Percentiles rank a stretch among this genome's conserved stretches.
phyloP scores from a whole-genome alignment of 2,113 vertebrate genomes.

The Pangasianodon hypophthalmus region DNA sequence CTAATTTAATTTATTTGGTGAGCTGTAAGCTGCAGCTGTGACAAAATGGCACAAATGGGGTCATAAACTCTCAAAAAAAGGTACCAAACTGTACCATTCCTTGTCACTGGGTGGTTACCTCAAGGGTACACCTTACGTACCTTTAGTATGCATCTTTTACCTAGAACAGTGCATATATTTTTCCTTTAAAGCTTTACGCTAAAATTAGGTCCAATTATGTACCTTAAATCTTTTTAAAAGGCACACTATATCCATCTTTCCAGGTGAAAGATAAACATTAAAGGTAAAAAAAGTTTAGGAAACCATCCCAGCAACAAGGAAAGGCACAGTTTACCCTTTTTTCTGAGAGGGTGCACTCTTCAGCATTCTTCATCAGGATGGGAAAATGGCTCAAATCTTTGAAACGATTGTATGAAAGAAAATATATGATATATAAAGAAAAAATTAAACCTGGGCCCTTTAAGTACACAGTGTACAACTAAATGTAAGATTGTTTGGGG shows the following conservation, averaged over 20 bases:
- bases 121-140: not conserved
- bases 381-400: not conserved
- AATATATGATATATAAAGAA: not conserved
- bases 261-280: not conserved
- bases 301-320: not conserved
- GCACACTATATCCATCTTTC: not conserved
- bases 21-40: no score
- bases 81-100: not conserved
- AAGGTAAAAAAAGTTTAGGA: not conserved
- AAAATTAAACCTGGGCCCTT: not conserved
- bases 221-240: not conserved
- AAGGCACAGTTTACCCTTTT: not conserved
- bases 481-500: not conserved
- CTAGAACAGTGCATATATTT: not conserved
- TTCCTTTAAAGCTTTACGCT: not conserved
- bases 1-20: not conserved
- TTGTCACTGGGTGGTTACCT: not conserved
- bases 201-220: not conserved
- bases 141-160: not conserved
- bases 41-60: not conserved
- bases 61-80: not conserved
- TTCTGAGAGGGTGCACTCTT: not conserved
- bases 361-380: not conserved
- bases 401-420: not conserved
- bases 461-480: slow-evolving; percentile 8